These are phyloP conservation scores for Etheostoma nigrum DNA, from an alignment of 2,797 vertebrate genomes.

Conservation along the genomic window DNA sequence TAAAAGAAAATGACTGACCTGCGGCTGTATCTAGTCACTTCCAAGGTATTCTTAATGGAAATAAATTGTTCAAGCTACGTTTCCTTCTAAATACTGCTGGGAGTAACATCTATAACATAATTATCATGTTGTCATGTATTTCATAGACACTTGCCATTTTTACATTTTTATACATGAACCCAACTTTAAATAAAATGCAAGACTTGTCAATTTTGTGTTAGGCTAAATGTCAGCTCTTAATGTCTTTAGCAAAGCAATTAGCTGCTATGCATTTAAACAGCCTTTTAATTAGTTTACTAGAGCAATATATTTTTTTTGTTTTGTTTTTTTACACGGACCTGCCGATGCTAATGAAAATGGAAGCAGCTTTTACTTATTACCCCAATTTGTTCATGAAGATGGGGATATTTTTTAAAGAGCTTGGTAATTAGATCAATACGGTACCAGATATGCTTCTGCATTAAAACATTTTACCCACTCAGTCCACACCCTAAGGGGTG, in stretches of 20 bases:
- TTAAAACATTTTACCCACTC: not conserved
- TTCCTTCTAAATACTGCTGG: not conserved
- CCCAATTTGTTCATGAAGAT: conserved; percentile 12
- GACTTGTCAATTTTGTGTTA: conserved; percentile 10
- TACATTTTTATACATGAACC: conserved; percentile 18
- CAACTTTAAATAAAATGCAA: conserved; percentile 34
- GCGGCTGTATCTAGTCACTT: not conserved
- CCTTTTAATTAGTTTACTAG: conserved; percentile 58
- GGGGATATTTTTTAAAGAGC: not conserved
- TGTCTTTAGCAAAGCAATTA: conserved; percentile 41
- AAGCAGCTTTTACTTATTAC: conserved; percentile 13
- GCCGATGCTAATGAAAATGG: conserved; percentile 25
- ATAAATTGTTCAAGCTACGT: not conserved
- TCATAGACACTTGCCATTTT: not conserved
- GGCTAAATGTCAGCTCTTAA: conserved; percentile 56
- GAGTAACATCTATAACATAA: not conserved
- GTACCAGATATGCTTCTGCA: not conserved
- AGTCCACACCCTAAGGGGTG: not conserved
- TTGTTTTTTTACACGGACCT: not conserved
- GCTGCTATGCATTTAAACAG: conserved; percentile 73
- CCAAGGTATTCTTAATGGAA: not conserved
- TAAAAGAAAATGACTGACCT: no score
- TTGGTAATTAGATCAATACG: not conserved
- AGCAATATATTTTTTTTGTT: no score
- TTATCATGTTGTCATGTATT: not conserved